A percentile compares a stretch with the other conserved stretches of the same genome.
phyloP scores from a whole-genome alignment of 1,140 invertebrate genomes.

The Dreissena rostriformis region DNA sequence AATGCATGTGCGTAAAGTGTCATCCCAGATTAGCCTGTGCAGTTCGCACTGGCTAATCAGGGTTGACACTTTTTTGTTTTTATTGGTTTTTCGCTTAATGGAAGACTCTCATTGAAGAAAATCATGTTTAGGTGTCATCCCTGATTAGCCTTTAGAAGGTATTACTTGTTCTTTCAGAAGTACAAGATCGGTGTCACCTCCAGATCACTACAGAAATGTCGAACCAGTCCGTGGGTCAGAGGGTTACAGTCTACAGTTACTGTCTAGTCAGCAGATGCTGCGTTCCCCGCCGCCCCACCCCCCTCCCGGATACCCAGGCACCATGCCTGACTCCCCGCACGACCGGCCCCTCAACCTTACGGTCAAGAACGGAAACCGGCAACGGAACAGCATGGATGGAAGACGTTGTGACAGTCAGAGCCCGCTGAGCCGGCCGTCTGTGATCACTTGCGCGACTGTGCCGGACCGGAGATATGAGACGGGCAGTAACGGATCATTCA shows the following conservation, averaged over 20 bases:
- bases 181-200: slow-evolving; percentile 64
- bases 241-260: slow-evolving; percentile 27
- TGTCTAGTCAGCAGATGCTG: slow-evolving; percentile 47
- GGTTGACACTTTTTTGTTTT: too few relatives aligned
- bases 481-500: slow-evolving; percentile 56
- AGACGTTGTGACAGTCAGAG: not conserved
- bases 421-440: slow-evolving; percentile 69
- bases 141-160: too few relatives aligned
- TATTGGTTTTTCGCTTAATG: too few relatives aligned
- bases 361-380: slow-evolving; percentile 60
- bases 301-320: slow-evolving; percentile 44
- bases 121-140: too few relatives aligned
- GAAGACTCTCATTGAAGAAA: too few relatives aligned
- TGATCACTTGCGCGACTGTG: slow-evolving; percentile 75
- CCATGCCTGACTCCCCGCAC: slow-evolving; percentile 58
- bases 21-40: too few relatives aligned
- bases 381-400: not conserved
- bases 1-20: too few relatives aligned
- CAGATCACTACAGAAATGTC: slow-evolving; percentile 58
- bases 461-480: slow-evolving; percentile 56
- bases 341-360: slow-evolving; percentile 77
- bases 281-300: slow-evolving; percentile 54
- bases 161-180: slow-evolving; percentile 44
- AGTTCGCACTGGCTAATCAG: too few relatives aligned
- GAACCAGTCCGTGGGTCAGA: slow-evolving; percentile 9